These are phyloP conservation scores for Coreoperca whiteheadi DNA, from an alignment of 2,113 vertebrate species.

Conservation along the genomic window DNA sequence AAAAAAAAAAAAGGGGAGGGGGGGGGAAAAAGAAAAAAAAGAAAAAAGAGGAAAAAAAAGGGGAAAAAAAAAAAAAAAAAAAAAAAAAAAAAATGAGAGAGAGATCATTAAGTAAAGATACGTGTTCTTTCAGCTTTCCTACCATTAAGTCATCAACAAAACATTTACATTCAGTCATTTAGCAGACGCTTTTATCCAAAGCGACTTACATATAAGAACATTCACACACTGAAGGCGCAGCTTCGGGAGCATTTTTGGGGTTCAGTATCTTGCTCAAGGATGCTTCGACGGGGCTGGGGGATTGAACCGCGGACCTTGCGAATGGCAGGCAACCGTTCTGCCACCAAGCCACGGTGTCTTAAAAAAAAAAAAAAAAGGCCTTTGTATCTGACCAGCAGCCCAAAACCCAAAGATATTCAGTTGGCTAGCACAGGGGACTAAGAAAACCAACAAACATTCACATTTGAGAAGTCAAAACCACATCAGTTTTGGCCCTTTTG, in stretches of 20 bases:
- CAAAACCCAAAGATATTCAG: background rate
- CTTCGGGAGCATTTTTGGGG: too few species aligned
- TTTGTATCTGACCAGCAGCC: background rate
- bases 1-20: background rate
- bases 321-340: too few species aligned
- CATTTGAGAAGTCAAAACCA: background rate
- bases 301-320: too few species aligned
- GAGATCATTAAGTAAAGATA: accelerated
- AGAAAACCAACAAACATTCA: background rate
- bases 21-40: accelerated
- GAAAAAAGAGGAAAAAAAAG: background rate
- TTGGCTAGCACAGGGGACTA: background rate
- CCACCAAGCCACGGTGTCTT: too few species aligned
- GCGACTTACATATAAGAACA: too few species aligned
- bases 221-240: too few species aligned
- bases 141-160: background rate
- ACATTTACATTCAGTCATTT: too few species aligned
- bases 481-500: background rate
- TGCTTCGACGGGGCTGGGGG: too few species aligned
- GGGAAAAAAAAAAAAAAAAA: background rate
- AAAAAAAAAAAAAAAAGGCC: too few species aligned
- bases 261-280: too few species aligned
- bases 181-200: too few species aligned
- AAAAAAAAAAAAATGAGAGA: background rate
- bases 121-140: background rate